phyloP scores from a whole-genome alignment of 1,140 invertebrate species.

The Acromyrmex heyeri region DNA sequence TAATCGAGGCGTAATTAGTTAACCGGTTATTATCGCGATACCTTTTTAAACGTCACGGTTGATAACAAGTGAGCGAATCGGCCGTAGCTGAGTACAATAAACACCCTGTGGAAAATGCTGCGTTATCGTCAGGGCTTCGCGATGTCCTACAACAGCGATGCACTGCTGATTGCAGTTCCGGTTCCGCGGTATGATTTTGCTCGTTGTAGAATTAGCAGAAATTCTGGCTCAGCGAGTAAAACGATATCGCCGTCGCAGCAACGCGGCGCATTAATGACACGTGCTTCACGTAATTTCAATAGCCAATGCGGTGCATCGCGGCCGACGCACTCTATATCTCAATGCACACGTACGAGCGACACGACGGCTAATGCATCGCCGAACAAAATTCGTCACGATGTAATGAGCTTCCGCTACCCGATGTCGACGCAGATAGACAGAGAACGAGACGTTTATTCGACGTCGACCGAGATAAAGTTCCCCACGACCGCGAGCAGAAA shows the following conservation, averaged over 20 bases:
- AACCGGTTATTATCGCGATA: constrained; percentile 43
- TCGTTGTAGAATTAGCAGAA: constrained; percentile 76
- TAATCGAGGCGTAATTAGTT: constrained; percentile 63
- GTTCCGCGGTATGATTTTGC: constrained; percentile 72
- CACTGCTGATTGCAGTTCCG: constrained; percentile 74
- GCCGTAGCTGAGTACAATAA: constrained; percentile 22
- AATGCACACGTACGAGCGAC: constrained; percentile 7
- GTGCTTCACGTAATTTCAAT: constrained; percentile 78
- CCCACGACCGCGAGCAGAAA: not conserved
- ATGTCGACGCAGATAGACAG: constrained; percentile 40
- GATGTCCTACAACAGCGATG: constrained; percentile 66
- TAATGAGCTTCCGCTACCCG: constrained; percentile 62
- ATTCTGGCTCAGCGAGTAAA: constrained; percentile 75
- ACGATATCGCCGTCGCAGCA: constrained; percentile 68
- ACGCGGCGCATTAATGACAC: constrained; percentile 73
- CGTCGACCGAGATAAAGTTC: constrained; percentile 28
- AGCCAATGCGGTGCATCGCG: constrained; percentile 28
- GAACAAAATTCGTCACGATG: constrained; percentile 64
- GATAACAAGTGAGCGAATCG: constrained; percentile 44
- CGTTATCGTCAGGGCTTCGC: constrained; percentile 27
- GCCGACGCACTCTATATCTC: constrained; percentile 28
- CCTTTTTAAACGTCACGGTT: constrained; percentile 2
- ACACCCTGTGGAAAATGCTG: constrained; percentile 56
- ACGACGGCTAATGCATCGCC: constrained; percentile 57
- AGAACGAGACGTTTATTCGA: constrained; percentile 40